Base-by-base conservation (phyloP, 2,113 vertebrate species). In the Cyprinodon brontotheroides region DNA sequence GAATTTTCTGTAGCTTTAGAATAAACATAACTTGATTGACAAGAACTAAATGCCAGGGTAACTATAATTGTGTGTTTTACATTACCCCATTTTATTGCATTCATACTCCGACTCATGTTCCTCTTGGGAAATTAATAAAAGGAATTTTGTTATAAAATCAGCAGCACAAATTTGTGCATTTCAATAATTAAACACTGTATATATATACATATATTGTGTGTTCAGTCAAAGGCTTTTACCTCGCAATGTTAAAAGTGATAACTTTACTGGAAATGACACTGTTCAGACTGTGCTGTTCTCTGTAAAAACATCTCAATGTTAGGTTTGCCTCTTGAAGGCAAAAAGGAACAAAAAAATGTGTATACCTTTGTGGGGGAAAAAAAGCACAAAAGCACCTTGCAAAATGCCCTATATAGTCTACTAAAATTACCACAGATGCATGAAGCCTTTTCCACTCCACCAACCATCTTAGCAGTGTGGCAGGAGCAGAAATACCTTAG, bases 71-170 rank as follows among this genome's bases (percentile, higher is more conserved):
- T 80, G 76, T 73, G 66, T 85, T 83, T 53, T 82, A 69, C 62
- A 70, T 76, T 83, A 74, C 64, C 48, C 70, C 67, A 65, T 40
- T 39, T 79, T 70, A 77, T 76, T 65, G 22, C 60, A 78, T 69
- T 84, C 68, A 79, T 65, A 82, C 77, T 88, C 70, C 82, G 79
- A 86, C 83, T 80, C 69, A 71, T 61, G 66, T 80, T 83, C 68
- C 82, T 75, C 82, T 43, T 6, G 83, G 88, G 86, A 89, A 91
- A 88, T 84, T 77, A 87, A 78, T 71, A 2, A 72, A 60, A 82
- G 68, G 85, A 81, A 83, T 76, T 64, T 76, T 77, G 83, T 83
- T 77, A 90, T 86, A 81, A 74, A 79, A 87, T 75, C 72, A 73
- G 78, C 64, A 81, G 77, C 60, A 79, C 69, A 75, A 86, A 64